phyloP scores from a whole-genome alignment of 2,888 invertebrate species.

The Trachelus stipa region DNA sequence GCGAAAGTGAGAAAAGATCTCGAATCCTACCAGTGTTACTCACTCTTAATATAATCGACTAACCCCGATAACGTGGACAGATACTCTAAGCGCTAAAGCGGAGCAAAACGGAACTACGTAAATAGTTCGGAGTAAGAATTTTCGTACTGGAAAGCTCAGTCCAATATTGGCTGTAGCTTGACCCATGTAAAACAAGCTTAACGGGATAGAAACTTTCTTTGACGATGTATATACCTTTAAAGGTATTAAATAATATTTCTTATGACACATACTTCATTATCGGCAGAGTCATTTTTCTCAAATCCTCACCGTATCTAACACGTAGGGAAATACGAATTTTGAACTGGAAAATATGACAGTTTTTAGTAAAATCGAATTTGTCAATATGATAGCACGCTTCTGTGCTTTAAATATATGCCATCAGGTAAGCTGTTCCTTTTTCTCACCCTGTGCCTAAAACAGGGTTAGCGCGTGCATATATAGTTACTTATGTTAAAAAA shows the following conservation, averaged over 20 bases:
- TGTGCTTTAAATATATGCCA: neutral
- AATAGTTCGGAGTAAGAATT: too few relatives aligned
- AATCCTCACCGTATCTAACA: neutral
- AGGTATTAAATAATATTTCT: neutral
- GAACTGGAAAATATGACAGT: neutral
- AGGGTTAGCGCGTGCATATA: slow-evolving; percentile 10
- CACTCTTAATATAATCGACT: too few relatives aligned
- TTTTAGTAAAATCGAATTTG: neutral
- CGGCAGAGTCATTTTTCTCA: neutral
- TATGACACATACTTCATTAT: neutral
- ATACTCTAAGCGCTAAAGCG: too few relatives aligned
- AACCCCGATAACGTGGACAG: too few relatives aligned
- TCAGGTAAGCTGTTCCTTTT: slow-evolving; percentile 2
- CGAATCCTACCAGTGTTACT: too few relatives aligned
- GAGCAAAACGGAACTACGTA: too few relatives aligned
- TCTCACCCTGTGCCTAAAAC: neutral
- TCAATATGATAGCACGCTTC: neutral
- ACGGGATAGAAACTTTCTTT: slow-evolving; percentile 31
- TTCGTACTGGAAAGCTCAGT: too few relatives aligned
- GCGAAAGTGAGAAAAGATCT: too few relatives aligned
- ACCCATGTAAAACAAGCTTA: too few relatives aligned
- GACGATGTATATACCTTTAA: neutral
- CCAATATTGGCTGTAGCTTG: too few relatives aligned
- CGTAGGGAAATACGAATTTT: neutral
- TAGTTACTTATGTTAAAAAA: slow-evolving; percentile 11